Evolutionary conservation across 2,888 invertebrate genomes (phyloP), one percentile per base, ranked within the genome.

Genomic region (Hirtodrosophila duncani): DNA sequence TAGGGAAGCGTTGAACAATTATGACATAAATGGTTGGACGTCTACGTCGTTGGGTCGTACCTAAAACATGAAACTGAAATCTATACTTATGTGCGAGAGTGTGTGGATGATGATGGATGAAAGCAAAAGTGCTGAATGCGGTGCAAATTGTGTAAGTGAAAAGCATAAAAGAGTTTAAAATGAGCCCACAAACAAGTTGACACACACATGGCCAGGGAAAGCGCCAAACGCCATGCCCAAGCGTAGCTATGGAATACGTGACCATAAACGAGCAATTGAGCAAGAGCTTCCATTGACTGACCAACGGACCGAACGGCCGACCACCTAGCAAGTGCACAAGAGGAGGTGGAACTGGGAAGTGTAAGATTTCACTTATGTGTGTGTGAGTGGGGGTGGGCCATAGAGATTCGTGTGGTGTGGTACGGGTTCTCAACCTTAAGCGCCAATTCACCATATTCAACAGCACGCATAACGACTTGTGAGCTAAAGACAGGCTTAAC

Each of bases 111-210:
- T n/a, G n/a, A n/a, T n/a, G n/a, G n/a, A n/a, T 52, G 61, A 70
- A 70, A 70, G 69, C 69, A 70, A 70, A 61, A 70, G 72, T 70
- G 66, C 68, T 62, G 51, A 70, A 62, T 60, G 51, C n/a, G n/a
- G n/a, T n/a, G n/a, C 18, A 46, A 65, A 56, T 52, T 63, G 57
- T 61, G 62, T 42, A 45, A 36, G 30, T 59, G 41, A 38, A 58
- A 44, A 56, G 39, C 39, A 43, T 36, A 31, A 53, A 53, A 26
- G 34, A 43, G 50, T 50, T 51, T 49, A 42, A 29, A 51, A 20
- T 41, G 51, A 42, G 51, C 31, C 21, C 51, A 33, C 31, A 39
- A 42, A 20, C 26, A 20, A 39, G 50, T 20, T 39, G 39, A 49
- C 48, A 31, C 14, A 29, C 21, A 36, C 14, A 17, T 11, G 36